Percentiles rank a stretch among this genome's conserved stretches.
These are phyloP conservation scores for Apis mellifera DNA, from an alignment of 1,140 invertebrate genomes.

Conservation along the genomic window Amel_HAv3.1 CM009935.2:8964001-8964500, in stretches of 20 bases:
- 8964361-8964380: too few species aligned
- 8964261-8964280: not conserved
- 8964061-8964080: slow-evolving; percentile 51
- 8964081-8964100: slow-evolving; percentile 21
- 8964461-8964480: slow-evolving; percentile 34
- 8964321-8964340: not conserved
- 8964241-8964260: slow-evolving; percentile 48
- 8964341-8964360: not conserved
- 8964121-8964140: slow-evolving; percentile 55
- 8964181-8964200: slow-evolving; percentile 60
- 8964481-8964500: not conserved
- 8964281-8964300: too few species aligned
- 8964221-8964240: slow-evolving; percentile 19
- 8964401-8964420: not conserved
- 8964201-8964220: slow-evolving; percentile 39
- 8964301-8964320: not conserved
- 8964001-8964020: not conserved
- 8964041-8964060: too few species aligned
- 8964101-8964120: slow-evolving; percentile 25
- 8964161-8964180: slow-evolving; percentile 54
- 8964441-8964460: not conserved
- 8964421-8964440: not conserved
- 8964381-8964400: not conserved
- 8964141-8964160: slow-evolving; percentile 64
- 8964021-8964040: not conserved